Percentiles rank a stretch among this genome's conserved stretches.
Conservation (phyloP, 2,888 invertebrate species). For the Lypha dubia region DNA sequence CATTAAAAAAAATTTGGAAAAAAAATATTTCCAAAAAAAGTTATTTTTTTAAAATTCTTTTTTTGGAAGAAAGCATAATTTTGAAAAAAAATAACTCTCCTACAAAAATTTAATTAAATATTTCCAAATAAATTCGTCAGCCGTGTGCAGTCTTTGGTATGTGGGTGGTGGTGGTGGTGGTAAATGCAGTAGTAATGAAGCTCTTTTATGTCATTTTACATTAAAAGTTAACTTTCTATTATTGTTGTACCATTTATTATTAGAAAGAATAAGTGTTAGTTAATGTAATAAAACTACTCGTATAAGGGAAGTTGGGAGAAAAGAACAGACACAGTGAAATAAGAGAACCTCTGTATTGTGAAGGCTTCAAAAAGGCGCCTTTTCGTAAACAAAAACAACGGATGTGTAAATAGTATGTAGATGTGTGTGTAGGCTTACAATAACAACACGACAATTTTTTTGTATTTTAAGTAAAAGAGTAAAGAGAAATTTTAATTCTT, state of each 20-base stretch:
- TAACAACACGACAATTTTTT: constrained; percentile 9
- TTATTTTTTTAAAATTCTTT: too few relatives aligned
- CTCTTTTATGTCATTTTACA: constrained; percentile 41
- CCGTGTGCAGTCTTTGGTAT: background rate
- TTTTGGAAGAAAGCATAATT: too few relatives aligned
- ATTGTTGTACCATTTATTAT: constrained; percentile 9
- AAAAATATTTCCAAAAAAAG: too few relatives aligned
- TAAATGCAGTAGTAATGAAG: constrained; percentile 46
- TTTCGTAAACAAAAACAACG: constrained; percentile 35
- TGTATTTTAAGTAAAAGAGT: constrained; percentile 4
- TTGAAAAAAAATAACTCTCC: background rate
- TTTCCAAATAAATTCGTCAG: background rate
- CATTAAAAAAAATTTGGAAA: too few relatives aligned
- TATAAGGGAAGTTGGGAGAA: background rate
- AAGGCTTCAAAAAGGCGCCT: constrained; percentile 62
- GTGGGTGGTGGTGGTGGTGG: background rate
- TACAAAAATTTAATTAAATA: background rate
- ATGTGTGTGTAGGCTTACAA: background rate
- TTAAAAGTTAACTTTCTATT: constrained; percentile 16
- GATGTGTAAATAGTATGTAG: background rate
- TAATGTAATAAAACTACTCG: too few relatives aligned
- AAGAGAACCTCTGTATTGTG: constrained; percentile 32
- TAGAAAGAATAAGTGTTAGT: background rate
- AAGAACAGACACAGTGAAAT: constrained; percentile 1
- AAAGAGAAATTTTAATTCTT: constrained; percentile 41